Evolutionary conservation across 2,113 vertebrate species (phyloP), one percentile per base, ranked within the genome.

Genomic region (Silurus asotus): DNA sequence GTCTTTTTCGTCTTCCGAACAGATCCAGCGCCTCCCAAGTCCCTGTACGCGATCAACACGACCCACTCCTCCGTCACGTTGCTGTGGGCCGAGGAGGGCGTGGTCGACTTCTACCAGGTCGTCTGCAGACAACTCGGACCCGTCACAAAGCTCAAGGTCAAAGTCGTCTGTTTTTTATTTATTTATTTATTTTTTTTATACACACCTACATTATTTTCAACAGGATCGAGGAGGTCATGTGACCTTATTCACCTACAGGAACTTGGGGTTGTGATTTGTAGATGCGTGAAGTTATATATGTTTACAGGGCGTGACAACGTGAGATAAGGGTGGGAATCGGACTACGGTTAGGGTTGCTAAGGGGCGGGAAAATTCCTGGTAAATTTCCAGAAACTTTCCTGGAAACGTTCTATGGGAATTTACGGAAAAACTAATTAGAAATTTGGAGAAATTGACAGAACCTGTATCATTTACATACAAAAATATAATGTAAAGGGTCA

Each of bases 31-130:
- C 96, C 98, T 81, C 97, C 97, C 17, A 95, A 95, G 86, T 96
- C 96, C 0, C 94, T 99, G 81, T 97, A 95, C 65, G 97, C 97
- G 1, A 95, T 99, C 83, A 99, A 99, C 87, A 94, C 97, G 89
- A 98, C 97, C 0, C 96, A 97, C 92, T 96, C 97, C 0, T 96
- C 97, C 0, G 95, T 99, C 87, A 99, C 97, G 8, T 93, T 99
- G 90, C 95, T 99, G 64, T 99, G 98, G 98, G 96, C 95, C 0
- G 97, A 98, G 92, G 97, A 98, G 23, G 98, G 98, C 25, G 94
- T 99, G 5, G 97, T 96, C 7, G 98, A 99, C 92, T 97, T 96
- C 91, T 99, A 97, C 81, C 95, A 97, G 92, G 95, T 99, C 25
- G 87, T 94, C 89, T 99, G 98, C 87, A 95, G 95, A 83, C 93